Base-by-base conservation (phyloP, 2,888 invertebrate species). In the Drosophila kokeensis region DNA sequence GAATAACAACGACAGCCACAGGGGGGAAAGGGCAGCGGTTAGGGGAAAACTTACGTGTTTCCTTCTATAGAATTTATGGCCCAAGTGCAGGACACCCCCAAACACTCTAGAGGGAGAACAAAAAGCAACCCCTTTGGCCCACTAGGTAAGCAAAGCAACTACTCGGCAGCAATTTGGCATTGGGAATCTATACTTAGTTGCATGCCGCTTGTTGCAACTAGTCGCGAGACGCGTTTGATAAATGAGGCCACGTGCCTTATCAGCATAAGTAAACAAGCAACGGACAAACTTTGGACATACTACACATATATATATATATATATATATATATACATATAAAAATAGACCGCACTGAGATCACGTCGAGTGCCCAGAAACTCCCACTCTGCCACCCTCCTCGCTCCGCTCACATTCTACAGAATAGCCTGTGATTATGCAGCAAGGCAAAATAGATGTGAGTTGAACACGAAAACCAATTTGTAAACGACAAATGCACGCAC, bases 161-260 rank as follows among this genome's bases (percentile, higher is more conserved):
- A 60, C 62, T 62, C 62, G 80, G 52, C 67, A 62, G 59, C 71
- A 72, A 67, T 73, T 77, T 69, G 73, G 77, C 73, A 73, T 77
- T 30, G 68, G 83, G 69, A 58, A 83, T 74, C 72, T 75, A 66
- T 64, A 77, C 36, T 65, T 80, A 82, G 83, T 87, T 87, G 88
- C 88, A 83, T 85, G 87, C 74, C 68, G 75, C 79, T 79, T 74
- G 79, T 73, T 80, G 82, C 81, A 82, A 82, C 85, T 81, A 80
- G 83, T 79, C 69, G 82, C 79, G 70, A 34, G 69, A 49, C 70
- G 83, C 81, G 73, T 66, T 87, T 91, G 90, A 91, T 89, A 92
- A 92, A 91, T 90, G 92, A 90, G 90, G 92, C 89, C 91, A 92
- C 91, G 92, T 92, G 92, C 87, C 91, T 91, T 91, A 92, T 92